Percentiles rank a stretch among this genome's conserved stretches.
Evolutionary conservation across 2,797 vertebrate genomes (phyloP).

Genomic region (Eulemur albifrons): DNA sequence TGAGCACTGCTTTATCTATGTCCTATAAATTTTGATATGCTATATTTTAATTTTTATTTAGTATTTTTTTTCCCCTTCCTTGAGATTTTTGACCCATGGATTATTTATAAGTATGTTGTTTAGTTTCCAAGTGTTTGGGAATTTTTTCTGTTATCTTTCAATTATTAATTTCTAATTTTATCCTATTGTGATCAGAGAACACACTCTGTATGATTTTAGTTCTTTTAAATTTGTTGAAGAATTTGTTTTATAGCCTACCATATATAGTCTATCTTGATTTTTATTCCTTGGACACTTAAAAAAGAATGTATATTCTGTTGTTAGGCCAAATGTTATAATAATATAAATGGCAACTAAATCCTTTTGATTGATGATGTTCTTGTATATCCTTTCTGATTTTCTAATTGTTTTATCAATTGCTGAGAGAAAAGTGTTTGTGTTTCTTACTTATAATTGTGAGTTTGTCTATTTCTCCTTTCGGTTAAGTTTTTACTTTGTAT

Average conservation of each 20-base stretch:
- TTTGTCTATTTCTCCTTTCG: not conserved
- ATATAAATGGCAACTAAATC: not conserved
- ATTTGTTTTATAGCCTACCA: not conserved
- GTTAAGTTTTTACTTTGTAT: not conserved
- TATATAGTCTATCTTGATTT: slow-evolving; percentile 4
- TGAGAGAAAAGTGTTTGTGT: not conserved
- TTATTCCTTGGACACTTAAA: not conserved
- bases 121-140: not conserved
- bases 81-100: not conserved
- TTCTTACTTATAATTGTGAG: not conserved
- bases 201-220: not conserved
- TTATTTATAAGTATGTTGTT: slow-evolving; percentile 3
- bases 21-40: not conserved
- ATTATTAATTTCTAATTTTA: not conserved
- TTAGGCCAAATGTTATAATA: not conserved
- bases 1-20: not conserved
- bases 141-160: slow-evolving; percentile 1
- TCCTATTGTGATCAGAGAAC: not conserved
- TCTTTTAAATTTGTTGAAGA: not conserved
- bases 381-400: slow-evolving; percentile 23
- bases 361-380: not conserved
- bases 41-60: not conserved
- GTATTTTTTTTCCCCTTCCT: not conserved
- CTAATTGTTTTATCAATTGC: not conserved
- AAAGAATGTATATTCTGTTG: slow-evolving; percentile 23